phyloP scores from a whole-genome alignment of 2,888 invertebrate species.

The Pristionchus japonicus region DNA sequence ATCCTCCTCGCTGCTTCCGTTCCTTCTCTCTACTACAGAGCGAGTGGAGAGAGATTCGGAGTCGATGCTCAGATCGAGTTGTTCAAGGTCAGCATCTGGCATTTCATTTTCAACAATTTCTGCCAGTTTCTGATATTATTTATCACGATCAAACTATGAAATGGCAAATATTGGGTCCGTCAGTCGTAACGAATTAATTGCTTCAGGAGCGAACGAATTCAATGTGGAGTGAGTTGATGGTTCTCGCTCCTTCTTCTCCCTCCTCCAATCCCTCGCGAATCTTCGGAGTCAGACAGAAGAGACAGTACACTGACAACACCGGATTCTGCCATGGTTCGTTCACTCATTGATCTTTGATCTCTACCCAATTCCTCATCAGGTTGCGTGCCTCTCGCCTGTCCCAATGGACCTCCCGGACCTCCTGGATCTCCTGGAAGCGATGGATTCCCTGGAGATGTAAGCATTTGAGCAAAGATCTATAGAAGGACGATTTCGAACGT shows the following conservation, averaged over 20 bases:
- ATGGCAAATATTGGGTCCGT: no score
- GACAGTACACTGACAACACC: conserved; percentile 45
- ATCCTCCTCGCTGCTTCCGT: conserved; percentile 49
- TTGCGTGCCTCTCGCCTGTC: conserved; percentile 70
- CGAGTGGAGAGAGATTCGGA: conserved; percentile 40
- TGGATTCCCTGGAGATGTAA: conserved; percentile 68
- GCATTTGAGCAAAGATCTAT: conserved; percentile 26
- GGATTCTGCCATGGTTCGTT: conserved; percentile 56
- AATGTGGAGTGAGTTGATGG: conserved; percentile 44
- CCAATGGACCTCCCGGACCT: conserved; percentile 72
- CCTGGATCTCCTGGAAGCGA: conserved; percentile 70
- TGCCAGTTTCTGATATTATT: no score
- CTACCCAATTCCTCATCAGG: conserved; percentile 50
- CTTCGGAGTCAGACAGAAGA: conserved; percentile 26
- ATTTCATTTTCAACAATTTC: no score
- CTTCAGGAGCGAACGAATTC: conserved; percentile 38
- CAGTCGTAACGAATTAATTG: not conserved
- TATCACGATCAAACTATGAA: no score
- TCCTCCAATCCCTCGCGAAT: not conserved
- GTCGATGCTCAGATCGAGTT: conserved; percentile 40
- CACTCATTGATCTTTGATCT: not conserved
- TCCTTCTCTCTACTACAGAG: conserved; percentile 47
- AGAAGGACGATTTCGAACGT: not conserved
- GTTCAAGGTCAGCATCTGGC: conserved; percentile 54
- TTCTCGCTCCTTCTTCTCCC: conserved; percentile 24